Conservation (phyloP, 2,113 vertebrate species). For the Rafetus swinhoei region DNA sequence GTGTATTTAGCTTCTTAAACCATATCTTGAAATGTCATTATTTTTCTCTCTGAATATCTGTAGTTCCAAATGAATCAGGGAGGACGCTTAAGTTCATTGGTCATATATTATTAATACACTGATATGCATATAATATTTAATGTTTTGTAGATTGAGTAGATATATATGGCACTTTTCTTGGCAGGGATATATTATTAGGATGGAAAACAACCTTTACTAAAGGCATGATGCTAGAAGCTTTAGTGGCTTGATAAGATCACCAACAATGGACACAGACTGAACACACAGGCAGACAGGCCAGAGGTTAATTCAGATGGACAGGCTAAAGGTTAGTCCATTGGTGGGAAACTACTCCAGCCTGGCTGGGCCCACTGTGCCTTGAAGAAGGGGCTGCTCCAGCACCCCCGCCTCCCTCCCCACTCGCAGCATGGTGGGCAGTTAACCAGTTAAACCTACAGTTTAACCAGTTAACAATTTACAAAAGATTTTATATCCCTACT, state of each 20-base stretch:
- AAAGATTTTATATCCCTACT: neutral
- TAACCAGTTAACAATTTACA: too few species aligned
- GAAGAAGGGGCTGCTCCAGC: too few species aligned
- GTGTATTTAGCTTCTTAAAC: neutral
- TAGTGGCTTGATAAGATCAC: neutral
- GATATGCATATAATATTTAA: neutral
- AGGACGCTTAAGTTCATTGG: conserved; percentile 12
- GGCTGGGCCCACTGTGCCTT: too few species aligned
- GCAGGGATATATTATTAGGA: neutral
- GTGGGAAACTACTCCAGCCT: too few species aligned
- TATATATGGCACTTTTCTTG: neutral
- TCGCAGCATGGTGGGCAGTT: too few species aligned
- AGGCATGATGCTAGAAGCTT: neutral
- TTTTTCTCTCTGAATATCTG: neutral
- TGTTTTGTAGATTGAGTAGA: neutral
- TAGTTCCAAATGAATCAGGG: conserved; percentile 31
- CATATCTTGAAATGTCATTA: neutral
- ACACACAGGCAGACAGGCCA: neutral
- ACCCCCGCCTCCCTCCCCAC: too few species aligned
- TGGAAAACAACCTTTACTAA: neutral
- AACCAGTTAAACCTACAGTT: too few species aligned
- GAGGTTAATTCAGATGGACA: neutral
- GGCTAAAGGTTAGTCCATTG: too few species aligned
- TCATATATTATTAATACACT: conserved; percentile 1
- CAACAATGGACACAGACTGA: neutral